Percentiles rank a stretch among this genome's conserved stretches.
phyloP scores from a whole-genome alignment of 2,797 vertebrate species.

The Cuniculus paca region DNA sequence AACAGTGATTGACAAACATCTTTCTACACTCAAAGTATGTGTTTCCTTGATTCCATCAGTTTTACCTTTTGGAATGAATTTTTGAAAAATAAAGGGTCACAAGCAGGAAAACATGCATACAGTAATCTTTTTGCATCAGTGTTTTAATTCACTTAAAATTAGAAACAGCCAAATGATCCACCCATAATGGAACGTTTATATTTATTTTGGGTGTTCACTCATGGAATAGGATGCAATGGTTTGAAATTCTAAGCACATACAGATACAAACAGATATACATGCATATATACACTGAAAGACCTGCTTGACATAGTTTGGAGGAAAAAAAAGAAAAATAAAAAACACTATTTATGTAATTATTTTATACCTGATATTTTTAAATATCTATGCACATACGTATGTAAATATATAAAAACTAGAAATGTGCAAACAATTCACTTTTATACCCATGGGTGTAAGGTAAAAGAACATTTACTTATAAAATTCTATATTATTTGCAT shows the following conservation, averaged over 20 bases:
- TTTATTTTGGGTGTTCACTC: background rate
- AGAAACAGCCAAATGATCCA: background rate
- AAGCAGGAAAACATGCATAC: background rate
- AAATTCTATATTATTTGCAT: background rate
- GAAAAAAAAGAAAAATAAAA: background rate
- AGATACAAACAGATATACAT: rapidly evolving
- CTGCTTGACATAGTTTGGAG: background rate
- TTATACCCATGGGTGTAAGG: background rate
- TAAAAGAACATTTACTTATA: background rate
- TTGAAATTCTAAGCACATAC: background rate
- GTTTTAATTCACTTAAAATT: background rate
- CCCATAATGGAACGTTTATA: background rate
- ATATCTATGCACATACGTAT: background rate
- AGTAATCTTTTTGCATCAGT: background rate
- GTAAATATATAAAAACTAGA: background rate
- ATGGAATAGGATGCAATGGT: background rate
- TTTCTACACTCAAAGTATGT: background rate
- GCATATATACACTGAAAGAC: rapidly evolving
- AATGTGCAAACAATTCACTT: background rate
- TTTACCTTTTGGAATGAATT: background rate
- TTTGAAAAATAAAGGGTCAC: background rate
- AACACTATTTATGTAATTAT: background rate
- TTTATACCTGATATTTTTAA: background rate
- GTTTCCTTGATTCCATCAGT: background rate
- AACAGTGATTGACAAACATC: background rate